A percentile compares a stretch with the other conserved stretches of the same genome.
These are phyloP conservation scores for Natator depressus DNA, from an alignment of 2,113 vertebrate genomes.

Conservation along the genomic window DNA sequence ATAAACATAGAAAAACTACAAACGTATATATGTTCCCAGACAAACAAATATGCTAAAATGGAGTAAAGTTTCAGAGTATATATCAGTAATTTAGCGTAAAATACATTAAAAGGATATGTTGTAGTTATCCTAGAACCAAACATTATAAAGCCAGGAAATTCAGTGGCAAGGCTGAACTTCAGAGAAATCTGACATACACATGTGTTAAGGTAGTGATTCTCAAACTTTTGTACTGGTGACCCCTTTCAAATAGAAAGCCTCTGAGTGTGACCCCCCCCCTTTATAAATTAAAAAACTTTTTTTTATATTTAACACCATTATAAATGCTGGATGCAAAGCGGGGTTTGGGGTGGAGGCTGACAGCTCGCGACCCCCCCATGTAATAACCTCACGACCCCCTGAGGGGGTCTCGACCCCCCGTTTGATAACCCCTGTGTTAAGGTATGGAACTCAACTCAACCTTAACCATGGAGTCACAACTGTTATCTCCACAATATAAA, in stretches of 20 bases:
- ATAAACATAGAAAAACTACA: neutral
- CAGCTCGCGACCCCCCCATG: too few species aligned
- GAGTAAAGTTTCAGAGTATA: neutral
- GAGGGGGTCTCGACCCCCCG: too few species aligned
- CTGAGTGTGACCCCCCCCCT: too few species aligned
- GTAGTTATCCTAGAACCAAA: accelerated
- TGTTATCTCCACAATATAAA: neutral
- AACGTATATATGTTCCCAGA: neutral
- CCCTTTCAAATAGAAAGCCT: too few species aligned
- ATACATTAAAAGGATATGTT: accelerated
- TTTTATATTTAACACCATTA: too few species aligned
- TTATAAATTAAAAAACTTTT: too few species aligned
- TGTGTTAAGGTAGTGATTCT: neutral
- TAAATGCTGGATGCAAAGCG: too few species aligned
- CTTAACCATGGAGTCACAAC: neutral
- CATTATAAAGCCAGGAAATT: neutral
- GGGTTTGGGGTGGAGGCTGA: too few species aligned
- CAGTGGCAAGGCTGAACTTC: neutral
- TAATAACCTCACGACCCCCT: too few species aligned
- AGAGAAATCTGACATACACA: neutral
- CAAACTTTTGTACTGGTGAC: too few species aligned
- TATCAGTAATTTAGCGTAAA: neutral
- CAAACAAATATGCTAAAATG: neutral
- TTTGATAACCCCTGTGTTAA: neutral
- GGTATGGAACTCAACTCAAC: neutral